Evolutionary conservation across 2,888 invertebrate species (phyloP), one percentile per base, ranked within the genome.

Genomic region (Drosophila maculinotata): DNA sequence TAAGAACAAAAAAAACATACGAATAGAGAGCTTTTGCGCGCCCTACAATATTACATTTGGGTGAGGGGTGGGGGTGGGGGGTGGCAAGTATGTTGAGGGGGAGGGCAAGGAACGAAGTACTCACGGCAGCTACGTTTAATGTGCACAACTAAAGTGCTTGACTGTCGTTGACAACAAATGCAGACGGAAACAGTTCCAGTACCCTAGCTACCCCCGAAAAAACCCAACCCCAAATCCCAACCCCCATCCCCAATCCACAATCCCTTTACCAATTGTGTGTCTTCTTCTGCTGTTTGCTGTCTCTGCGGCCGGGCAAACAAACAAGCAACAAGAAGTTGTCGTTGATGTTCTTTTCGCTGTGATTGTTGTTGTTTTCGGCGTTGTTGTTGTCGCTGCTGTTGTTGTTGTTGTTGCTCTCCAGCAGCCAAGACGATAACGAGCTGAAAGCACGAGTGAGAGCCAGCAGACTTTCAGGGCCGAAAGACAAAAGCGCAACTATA

Each of bases 351-450:
- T 17, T 17, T 7, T 38, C 3, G n/a, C 17, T 10, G 35, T 35
- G 12, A n/a, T n/a, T 41, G 31, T 15, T 39, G 12, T 17, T 20
- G n/a, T 30, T 15, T 31, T n/a, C 26, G 15, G 26, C 48, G 35
- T 26, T 41, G 14, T 10, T 10, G 17, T 1, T 26, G 28, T 15
- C 49, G 28, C 25, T 47, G 39, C 10, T 33, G 41, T 14, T 28
- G 20, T 36, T 36, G 14, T 26, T 38, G n/a, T 17, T 39, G 38
- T 10, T 30, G 14, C 12, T 17, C 33, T 12, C 14, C 26, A n/a
- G 44, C 59, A 52, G 58, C 47, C 71, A 76, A 72, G 76, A 71
- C 59, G 76, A 72, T 72, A 76, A 72, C 72, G 72, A 76, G 72
- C 59, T 41, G 12, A 28, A 56, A 59, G 59, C 59, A 59, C 54